Base-by-base conservation (phyloP, 92 coral and sea anemone species). In the Porites evermanni region DNA sequence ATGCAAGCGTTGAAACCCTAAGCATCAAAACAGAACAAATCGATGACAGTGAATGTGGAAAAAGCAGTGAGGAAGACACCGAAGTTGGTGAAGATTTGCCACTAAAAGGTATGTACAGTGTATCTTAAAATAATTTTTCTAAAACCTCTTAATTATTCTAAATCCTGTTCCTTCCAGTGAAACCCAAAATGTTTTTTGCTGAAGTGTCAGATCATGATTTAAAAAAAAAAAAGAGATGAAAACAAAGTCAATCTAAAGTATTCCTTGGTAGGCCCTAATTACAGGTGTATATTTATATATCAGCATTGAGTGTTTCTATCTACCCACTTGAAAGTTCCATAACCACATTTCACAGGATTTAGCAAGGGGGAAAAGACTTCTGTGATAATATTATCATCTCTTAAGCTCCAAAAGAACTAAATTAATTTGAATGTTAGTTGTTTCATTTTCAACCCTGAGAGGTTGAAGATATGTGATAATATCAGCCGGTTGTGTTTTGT, bases 31-130 rank as follows among this genome's bases (percentile, higher is more conserved):
- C 56, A 54, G 88, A 85, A 73, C 75, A 75, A 0, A 8, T 13
- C 1, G 83, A 85, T 6, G 73, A 67, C 17, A 20, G 44, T 1
- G 83, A 85, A 20, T 85, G 83, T 53, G 77, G 82, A 19, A 74
- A 77, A 52, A 70, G 83, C 67, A 78, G 83, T 67, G 88, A 73
- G 50, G 88, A 85, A 13, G 77, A 77, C n/a, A 18, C 32, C 19
- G 82, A 77, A n/a, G 67, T 58, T 12, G 71, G 63, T 13, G 54
- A 67, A 32, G 74, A 68, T 6, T 65, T 61, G 1, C 82, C 52
- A 9, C 32, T n/a, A 11, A 76, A 67, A 77, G 79, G 88, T 76
- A 51, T 53, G 51, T 11, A 56, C 14, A 56, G 6, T 38, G 7
- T 38, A 4, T 38, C 47, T 65, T 5, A 9, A 50, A 44, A 19